Base-by-base conservation (phyloP, 2,888 invertebrate genomes). In the Geotrupes spiniger region DNA sequence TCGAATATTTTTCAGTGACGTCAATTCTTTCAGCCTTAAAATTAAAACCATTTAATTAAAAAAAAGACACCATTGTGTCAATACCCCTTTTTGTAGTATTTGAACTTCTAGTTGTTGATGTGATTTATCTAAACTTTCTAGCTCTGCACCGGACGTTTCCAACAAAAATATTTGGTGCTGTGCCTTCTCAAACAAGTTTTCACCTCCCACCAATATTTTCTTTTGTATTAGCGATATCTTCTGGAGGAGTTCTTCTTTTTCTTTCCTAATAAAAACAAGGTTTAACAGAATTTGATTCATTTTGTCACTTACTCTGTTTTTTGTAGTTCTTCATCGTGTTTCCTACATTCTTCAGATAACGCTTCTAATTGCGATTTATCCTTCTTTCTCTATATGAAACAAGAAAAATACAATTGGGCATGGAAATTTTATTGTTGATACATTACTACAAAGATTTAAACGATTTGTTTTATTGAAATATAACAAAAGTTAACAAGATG, bases 121-220 rank as follows among this genome's bases (percentile, higher is more conserved):
- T 54, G 87, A 85, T 53, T 83, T 80, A 49, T 85, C 83, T 16
- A 92, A 76, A 63, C 82, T 82, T 63, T 91, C 89, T 38, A 94
- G 72, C 71, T 94, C 92, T 11, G 81, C 76, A 9, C 92, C 87
- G 0, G 94, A 91, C 52, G 90, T 90, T 60, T 93, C 93, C 41
- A 99, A 77, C 44, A 98, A 77, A 49, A 84, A 79, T 46, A 95
- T 89, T 71, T 99, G 98, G 1, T 91, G 85, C 68, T 97, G 93
- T 0, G 96, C 96, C 70, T 97, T 97, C 70, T 98, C 98, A 53
- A 99, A 78, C 4, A 99, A 79, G 76, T 99, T 99, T 76, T 97
- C 98, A 0, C 99, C 99, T 0, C 99, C 99, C 0, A 98, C 92
- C 14, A 99, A 81, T 45, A 99, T 94, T 73, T 96, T 97, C 57